Evolutionary conservation across 2,797 vertebrate species (phyloP), one percentile per base, ranked within the genome.

Genomic region (Cynopterus sphinx): DNA sequence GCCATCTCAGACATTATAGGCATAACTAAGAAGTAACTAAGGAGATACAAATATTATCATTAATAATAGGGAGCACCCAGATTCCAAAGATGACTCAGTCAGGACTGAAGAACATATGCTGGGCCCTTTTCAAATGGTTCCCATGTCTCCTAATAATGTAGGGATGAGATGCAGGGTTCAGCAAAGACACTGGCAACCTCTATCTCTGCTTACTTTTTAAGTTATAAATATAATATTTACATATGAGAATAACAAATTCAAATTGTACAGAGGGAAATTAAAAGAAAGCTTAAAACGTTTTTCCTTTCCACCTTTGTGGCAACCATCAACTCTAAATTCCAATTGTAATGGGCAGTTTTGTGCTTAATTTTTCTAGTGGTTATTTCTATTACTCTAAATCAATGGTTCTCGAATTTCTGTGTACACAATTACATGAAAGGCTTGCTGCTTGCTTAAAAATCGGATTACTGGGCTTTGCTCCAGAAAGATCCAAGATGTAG

Each of bases 351-450:
- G 36, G 24, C 28, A 78, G 33, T 31, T 95, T 88, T 57, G 90
- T 26, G 53, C 88, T 90, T 78, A 86, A 67, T 36, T 95, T 94
- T 95, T 57, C 67, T 92, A 10, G 11, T 94, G 46, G 22, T 81
- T n/a, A 90, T 9, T 95, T 94, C 59, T 43, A 70, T 94, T 94
- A 91, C 10, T 81, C 31, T 92, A 94, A 87, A 79, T 33, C 41
- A 92, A 39, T 74, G 33, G 24, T 75, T 94, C 36, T 90, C 41
- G 87, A 75, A 90, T 87, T 85, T 53, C 61, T 90, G 1, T 75
- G 12, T 87, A 49, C 28, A 53, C 26, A 63, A 77, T 84, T 92
- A 79, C 16, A 43, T 74, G 12, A 63, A 90, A 90, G 92, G 28
- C 6, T 55, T 96, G 26, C 9, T 75, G 49, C 41, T 70, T 94